Base-by-base conservation (phyloP, 2,888 invertebrate genomes). In the Athalia rosae region DNA sequence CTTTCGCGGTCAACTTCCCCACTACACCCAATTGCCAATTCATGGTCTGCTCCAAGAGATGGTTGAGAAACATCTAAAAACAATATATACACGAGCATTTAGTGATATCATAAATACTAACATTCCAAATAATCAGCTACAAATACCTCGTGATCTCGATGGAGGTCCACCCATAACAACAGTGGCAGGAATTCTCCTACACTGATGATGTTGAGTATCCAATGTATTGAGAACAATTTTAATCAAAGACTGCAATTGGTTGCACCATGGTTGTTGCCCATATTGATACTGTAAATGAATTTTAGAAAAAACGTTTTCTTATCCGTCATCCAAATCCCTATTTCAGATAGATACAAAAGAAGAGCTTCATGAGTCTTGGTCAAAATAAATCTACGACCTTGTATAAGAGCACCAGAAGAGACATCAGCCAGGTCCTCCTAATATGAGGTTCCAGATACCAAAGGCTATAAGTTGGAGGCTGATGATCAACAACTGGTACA, bases 141-240 rank as follows among this genome's bases (percentile, higher is more conserved):
- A 15, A 79, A 84, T 84, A 94, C 95, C 95, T 91, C 94, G 91
- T 0, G 94, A 93, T 81, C 94, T 90, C 15, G 93, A 92, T 4
- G 93, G 92, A 63, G 94, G 93, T 77, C 93, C 94, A 87, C 95
- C 94, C 90, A 96, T 93, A 64, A 96, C 92, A 82, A 96, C 94
- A 3, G 94, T 94, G 7, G 95, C 95, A 64, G 96, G 96, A 79
- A 97, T 94, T 82, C 95, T 93, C 87, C 95, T 94, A 90, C 99
- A 99, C 79, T 95, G 95, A 90, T 99, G 99, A 88, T 97, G 95
- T 89, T 98, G 97, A 5, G 95, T 94, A 88, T 97, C 96, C 81
- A 99, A 91, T 0, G 98, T 98, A 90, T 97, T 98, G 79, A 99
- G 92, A 13, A 98, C 96, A 83, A 99, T 95, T 82, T 95, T 94